Evolutionary conservation across 1,140 invertebrate species (phyloP), one percentile per base, ranked within the genome.

Genomic region (Brachionus sp.): DNA sequence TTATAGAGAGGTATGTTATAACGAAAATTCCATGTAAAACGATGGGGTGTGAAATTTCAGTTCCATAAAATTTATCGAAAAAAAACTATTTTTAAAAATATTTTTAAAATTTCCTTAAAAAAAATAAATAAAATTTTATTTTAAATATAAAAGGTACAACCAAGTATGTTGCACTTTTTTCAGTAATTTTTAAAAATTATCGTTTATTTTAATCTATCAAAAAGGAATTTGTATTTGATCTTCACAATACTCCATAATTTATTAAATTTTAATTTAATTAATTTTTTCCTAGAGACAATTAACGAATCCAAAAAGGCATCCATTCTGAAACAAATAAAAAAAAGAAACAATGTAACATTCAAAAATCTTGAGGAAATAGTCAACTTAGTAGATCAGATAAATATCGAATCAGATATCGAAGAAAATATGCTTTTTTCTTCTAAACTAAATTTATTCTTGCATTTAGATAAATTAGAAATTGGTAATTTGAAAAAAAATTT

Each of bases 331-430:
- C 39, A 75, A 46, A 75, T 75, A 0, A 75, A 46, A 13, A 75
- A 75, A 29, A 75, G 19, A 44, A 75, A 75, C 23, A 44, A 46
- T 19, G 42, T 46, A 25, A 75, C 37, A 19, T 35, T 46, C 44
- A 46, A 25, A 44, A 75, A 75, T 75, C 42, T 75, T 25, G 39
- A 75, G 23, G 42, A 75, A 75, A 70, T 70, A 70, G 66, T 70
- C n/a, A 70, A 39, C 35, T n/a, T 70, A 16, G 66, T 70, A 4
- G 66, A 70, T 9, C 66, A 70, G 5, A 39, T 70, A 13, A 37
- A 70, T 70, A 57, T 57, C 50, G 50, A 19, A 57, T 39, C 35
- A 39, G 35, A 39, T 39, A 39, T 37, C 16, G 35, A 70, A 12
- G 66, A 70, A 10, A 39, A 16, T 9, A 9, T 37, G 9, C 9